Base-by-base conservation (phyloP, 2,888 invertebrate species). In the Choristoneura rosaceana region DNA sequence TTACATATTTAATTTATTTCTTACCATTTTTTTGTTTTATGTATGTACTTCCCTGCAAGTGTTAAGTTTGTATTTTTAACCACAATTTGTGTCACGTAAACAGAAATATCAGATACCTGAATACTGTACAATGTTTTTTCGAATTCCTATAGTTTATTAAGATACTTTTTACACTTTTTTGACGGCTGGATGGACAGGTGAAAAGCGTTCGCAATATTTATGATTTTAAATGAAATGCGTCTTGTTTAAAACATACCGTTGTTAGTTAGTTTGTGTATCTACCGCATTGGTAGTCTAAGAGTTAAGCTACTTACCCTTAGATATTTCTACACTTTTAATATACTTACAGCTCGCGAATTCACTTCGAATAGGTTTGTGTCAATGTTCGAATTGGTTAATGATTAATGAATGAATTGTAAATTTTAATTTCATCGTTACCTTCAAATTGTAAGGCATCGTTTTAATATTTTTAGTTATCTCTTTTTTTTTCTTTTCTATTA, bases 121-220 rank as follows among this genome's bases (percentile, higher is more conserved):
- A 84, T 76, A 75, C 84, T 86, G 90, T 91, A 91, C 90, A 91
- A 90, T 80, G 78, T 70, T 81, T 84, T 38, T 83, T 83, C 84
- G 80, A 82, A 82, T 82, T 81, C 76, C 71, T 74, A 69, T 79
- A 79, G 70, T 71, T 66, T 71, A 45, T 47, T 68, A 66, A 71
- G 70, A 71, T 66, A 76, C 78, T 80, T 79, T 79, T 76, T 76
- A 76, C 76, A 75, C 75, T 73, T 67, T 63, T 69, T 75, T 76
- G 65, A 70, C 43, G 70, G 70, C 34, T 75, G 76, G 76, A 74
- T 75, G 70, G 75, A 74, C 71, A 69, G 66, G 34, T 63, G 52
- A 33, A n/a, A 41, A 9, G 66, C 4, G 15, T 43, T 62, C 15
- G 60, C 15, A 61, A 61, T 43, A 43, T 43, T 17, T 61, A 61